Conservation (phyloP, 2,888 invertebrate species). For the Ommatoiulus sabulosus region DNA sequence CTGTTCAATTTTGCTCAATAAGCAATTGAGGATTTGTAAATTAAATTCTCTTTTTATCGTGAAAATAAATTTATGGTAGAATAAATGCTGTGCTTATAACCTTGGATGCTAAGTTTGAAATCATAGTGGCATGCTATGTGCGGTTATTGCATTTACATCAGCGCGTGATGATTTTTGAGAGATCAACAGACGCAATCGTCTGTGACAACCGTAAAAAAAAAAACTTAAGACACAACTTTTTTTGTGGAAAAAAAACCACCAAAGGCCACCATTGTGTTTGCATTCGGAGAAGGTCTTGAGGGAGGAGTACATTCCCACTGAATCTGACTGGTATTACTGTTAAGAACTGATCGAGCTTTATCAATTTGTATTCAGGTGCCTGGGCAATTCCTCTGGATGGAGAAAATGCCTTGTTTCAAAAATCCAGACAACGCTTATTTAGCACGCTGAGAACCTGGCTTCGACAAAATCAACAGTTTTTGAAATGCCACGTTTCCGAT, state of each 20-base stretch:
- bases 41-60: not conserved
- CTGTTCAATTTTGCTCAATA: not conserved
- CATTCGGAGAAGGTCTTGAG: conserved; percentile 32
- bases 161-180: no score
- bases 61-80: not conserved
- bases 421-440: not conserved
- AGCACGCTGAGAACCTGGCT: conserved; percentile 13
- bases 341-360: conserved; percentile 9
- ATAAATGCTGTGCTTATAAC: not conserved
- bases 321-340: not conserved
- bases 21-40: not conserved
- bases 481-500: conserved; percentile 2
- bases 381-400: not conserved
- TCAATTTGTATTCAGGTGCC: conserved; percentile 24
- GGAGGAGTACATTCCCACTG: not conserved
- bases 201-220: no score
- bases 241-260: not conserved
- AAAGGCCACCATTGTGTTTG: not conserved
- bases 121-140: no score
- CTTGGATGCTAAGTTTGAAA: not conserved
- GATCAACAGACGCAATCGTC: no score
- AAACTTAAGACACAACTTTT: not conserved
- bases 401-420: conserved; percentile 7
- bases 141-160: no score
- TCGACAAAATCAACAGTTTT: conserved; percentile 7